Conservation (phyloP, 2,888 invertebrate genomes). For the Prenolepis imparis region DNA sequence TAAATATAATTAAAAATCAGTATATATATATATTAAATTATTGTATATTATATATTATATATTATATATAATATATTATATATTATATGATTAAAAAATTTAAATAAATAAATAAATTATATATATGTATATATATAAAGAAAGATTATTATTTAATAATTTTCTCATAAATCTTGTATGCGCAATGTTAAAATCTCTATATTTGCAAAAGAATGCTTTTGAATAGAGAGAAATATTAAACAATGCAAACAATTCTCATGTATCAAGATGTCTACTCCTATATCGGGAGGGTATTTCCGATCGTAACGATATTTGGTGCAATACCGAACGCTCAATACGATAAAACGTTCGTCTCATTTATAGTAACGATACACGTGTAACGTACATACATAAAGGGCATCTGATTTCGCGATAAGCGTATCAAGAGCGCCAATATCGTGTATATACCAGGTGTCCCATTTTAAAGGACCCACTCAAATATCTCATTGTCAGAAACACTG, state of each 20-base stretch:
- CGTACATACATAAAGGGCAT: slow-evolving; percentile 4
- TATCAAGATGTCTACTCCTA: neutral
- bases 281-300: neutral
- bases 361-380: neutral
- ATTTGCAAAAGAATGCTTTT: neutral
- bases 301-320: neutral
- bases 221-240: neutral
- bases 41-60: neutral
- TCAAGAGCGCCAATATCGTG: neutral
- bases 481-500: too few relatives aligned
- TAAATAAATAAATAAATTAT: too few relatives aligned
- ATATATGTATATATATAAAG: neutral
- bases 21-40: neutral
- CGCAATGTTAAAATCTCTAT: neutral
- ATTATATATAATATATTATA: too few relatives aligned
- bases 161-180: neutral
- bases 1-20: neutral
- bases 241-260: neutral
- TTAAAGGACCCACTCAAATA: too few relatives aligned
- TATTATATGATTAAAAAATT: too few relatives aligned
- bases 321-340: slow-evolving; percentile 1
- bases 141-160: neutral
- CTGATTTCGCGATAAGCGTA: neutral
- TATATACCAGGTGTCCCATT: too few relatives aligned
- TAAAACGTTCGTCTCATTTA: neutral